Evolutionary conservation across 2,797 vertebrate genomes (phyloP).

Genomic region (Triplophysa bombifrons): DNA sequence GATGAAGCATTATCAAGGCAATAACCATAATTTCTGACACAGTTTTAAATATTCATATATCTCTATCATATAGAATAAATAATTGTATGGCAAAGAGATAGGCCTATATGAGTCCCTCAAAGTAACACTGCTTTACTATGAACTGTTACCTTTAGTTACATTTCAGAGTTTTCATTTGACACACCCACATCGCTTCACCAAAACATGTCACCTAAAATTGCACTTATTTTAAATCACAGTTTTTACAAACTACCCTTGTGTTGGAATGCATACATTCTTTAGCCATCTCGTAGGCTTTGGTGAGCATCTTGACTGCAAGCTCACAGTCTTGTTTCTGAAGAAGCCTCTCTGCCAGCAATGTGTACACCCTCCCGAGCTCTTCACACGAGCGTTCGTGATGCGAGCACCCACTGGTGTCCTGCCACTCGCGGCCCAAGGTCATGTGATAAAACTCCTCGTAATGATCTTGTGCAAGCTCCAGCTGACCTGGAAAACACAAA

Average conservation of each 20-base stretch:
- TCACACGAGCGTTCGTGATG: conserved; percentile 75
- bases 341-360: conserved; percentile 78
- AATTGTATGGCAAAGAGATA: neutral
- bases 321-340: conserved; percentile 74
- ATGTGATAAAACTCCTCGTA: conserved; percentile 81
- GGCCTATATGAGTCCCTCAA: neutral
- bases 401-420: conserved; percentile 68
- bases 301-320: conserved; percentile 77
- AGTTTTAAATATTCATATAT: no score
- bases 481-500: conserved; percentile 72
- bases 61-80: no score
- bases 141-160: neutral
- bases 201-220: neutral
- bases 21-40: no score
- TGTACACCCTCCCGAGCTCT: conserved; percentile 82
- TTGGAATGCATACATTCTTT: conserved; percentile 73
- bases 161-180: neutral
- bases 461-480: conserved; percentile 76
- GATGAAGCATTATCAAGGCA: no score
- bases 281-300: conserved; percentile 79
- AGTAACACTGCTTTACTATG: neutral
- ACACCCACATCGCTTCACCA: neutral
- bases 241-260: neutral
- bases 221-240: neutral
- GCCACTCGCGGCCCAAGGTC: conserved; percentile 74